These are phyloP conservation scores for Meriones psammophilus DNA, from an alignment of 2,797 vertebrate genomes.

Conservation along the genomic window DNA sequence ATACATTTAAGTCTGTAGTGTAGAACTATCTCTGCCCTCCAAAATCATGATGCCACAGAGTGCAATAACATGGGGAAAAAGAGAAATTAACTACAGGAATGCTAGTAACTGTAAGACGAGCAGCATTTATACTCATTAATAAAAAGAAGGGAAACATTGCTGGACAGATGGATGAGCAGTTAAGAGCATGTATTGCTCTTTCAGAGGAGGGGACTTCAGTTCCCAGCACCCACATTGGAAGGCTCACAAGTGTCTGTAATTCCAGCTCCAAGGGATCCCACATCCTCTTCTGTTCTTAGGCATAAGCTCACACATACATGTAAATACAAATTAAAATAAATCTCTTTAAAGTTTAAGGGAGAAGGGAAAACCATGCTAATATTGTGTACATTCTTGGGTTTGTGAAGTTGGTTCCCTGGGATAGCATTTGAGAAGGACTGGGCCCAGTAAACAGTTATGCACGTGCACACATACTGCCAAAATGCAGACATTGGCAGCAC, in stretches of 20 bases:
- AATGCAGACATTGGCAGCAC: neutral
- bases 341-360: neutral
- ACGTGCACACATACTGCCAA: neutral
- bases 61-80: rapidly evolving
- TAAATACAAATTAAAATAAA: neutral
- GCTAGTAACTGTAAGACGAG: neutral
- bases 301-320: neutral
- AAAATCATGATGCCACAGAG: neutral
- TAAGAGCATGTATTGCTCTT: neutral
- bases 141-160: too few species aligned
- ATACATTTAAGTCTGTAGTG: neutral
- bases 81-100: neutral
- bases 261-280: neutral
- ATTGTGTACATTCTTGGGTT: neutral
- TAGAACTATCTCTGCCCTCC: rapidly evolving
- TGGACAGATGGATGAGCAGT: neutral
- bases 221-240: neutral
- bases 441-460: neutral
- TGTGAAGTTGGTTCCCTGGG: rapidly evolving
- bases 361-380: too few species aligned
- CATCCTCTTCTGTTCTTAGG: neutral
- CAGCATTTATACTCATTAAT: neutral
- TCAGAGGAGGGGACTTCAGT: neutral
- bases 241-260: neutral
- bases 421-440: neutral